Evolutionary conservation across 2,113 vertebrate species (phyloP).

Genomic region (Syngnathoides biaculeatus): DNA sequence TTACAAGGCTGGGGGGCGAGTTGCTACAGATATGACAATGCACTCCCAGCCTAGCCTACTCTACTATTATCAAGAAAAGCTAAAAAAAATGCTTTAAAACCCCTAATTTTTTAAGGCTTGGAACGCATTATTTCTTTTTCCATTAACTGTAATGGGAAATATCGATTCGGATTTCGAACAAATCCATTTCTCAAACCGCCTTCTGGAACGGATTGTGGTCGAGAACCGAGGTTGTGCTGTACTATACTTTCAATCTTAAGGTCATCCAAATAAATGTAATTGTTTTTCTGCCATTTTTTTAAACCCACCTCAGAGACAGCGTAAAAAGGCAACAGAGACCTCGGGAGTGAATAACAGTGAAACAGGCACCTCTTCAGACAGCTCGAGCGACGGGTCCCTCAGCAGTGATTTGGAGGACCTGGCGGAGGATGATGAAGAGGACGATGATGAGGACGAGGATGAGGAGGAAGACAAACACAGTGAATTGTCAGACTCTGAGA

Average conservation of each 20-base stretch:
- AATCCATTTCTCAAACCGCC: too few species aligned
- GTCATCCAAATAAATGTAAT: neutral
- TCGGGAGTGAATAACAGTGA: constrained; percentile 89
- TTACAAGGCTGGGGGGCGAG: too few species aligned
- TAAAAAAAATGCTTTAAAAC: too few species aligned
- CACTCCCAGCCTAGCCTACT: too few species aligned
- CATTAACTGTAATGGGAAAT: too few species aligned
- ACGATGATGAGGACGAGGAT: constrained; percentile 79
- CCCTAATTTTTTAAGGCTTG: too few species aligned
- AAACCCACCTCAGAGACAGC: constrained; percentile 76
- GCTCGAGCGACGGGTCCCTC: constrained; percentile 91
- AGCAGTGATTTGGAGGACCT: constrained; percentile 95
- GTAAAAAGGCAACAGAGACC: constrained; percentile 84
- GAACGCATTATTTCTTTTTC: too few species aligned
- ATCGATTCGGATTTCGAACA: too few species aligned
- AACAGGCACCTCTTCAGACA: constrained; percentile 90
- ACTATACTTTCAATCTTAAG: neutral
- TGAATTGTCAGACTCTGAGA: constrained; percentile 88
- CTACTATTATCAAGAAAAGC: too few species aligned
- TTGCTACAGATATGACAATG: too few species aligned
- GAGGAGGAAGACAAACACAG: constrained; percentile 88
- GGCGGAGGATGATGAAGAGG: constrained; percentile 89
- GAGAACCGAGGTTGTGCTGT: too few species aligned
- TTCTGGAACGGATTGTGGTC: too few species aligned
- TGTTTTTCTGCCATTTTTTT: neutral